These are phyloP conservation scores for Cordilura impudica DNA, from an alignment of 2,888 invertebrate genomes.

Conservation along the genomic window DNA sequence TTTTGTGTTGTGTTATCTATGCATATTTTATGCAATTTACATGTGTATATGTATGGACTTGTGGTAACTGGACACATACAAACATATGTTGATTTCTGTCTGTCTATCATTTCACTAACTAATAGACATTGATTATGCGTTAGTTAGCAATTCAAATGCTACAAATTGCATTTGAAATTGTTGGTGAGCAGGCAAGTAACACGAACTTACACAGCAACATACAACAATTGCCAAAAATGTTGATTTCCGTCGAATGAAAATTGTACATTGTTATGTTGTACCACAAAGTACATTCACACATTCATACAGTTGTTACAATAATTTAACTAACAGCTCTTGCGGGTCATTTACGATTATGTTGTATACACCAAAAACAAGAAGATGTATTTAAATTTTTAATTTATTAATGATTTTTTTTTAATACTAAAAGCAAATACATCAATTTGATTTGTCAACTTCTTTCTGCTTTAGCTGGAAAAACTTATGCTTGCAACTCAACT, in stretches of 20 bases:
- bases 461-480: no score
- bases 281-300: not conserved
- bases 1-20: slow-evolving; percentile 4
- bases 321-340: no score
- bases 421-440: no score
- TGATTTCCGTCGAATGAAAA: slow-evolving; percentile 58
- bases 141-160: slow-evolving; percentile 62
- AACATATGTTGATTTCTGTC: not conserved
- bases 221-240: slow-evolving; percentile 57
- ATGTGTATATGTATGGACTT: not conserved
- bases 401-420: no score
- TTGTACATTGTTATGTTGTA: slow-evolving; percentile 4
- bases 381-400: no score
- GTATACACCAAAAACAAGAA: no score
- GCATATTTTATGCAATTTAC: slow-evolving; percentile 2
- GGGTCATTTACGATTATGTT: no score
- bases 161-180: slow-evolving; percentile 59
- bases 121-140: slow-evolving; percentile 60
- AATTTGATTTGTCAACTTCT: no score
- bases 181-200: slow-evolving; percentile 24
- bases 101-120: slow-evolving; percentile 40
- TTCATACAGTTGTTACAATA: not conserved
- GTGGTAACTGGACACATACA: not conserved
- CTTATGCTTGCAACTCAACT: no score
- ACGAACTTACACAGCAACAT: slow-evolving; percentile 6